Evolutionary conservation across 2,113 vertebrate genomes (phyloP), one percentile per base, ranked within the genome.

Genomic region (Siniperca chuatsi): DNA sequence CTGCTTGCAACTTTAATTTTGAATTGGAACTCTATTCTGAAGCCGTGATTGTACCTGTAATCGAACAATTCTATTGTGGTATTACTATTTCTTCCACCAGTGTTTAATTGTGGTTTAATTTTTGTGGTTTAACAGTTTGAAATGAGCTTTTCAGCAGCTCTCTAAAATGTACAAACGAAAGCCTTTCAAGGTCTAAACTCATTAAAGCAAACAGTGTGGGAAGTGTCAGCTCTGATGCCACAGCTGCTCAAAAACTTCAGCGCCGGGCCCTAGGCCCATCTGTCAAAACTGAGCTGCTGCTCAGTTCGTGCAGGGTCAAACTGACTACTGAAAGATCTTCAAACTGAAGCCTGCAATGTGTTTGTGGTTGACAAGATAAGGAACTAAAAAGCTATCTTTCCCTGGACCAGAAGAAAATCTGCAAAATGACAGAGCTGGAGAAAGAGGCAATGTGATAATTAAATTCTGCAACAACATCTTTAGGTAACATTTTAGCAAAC

Each of bases 241-340:
- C 78, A 87, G 76, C 81, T 84, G 75, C 75, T 81, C 57, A 16
- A 82, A 74, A 20, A 71, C 70, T 71, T 79, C 46, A 78, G 33
- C 58, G 5, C 13, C 13, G 23, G 46, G 75, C 71, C 42, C 54
- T 25, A 37, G 81, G 79, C 50, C 64, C 15, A 81, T 78, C 84
- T 67, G 75, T 89, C 86, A 82, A 62, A 62, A 23, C 46, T 4
- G 67, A 62, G 78, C 78, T n/a, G 70, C 76, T 50, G 84, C 75
- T 76, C 25, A 9, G 66, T 61, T 79, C 44, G 42, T 60, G 64
- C 40, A 9, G 54, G 74, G 76, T 73, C 74, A 54, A 33, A 50
- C 25, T 60, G 40, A 54, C 25, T 25, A 25, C 25, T 25, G 25
- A 25, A 25, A 25, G 25, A 25, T 25, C 25, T 25, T 25, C 25